A percentile compares a stretch with the other conserved stretches of the same genome.
These are phyloP conservation scores for Clostera curtula DNA, from an alignment of 2,888 invertebrate genomes.

Conservation along the genomic window DNA sequence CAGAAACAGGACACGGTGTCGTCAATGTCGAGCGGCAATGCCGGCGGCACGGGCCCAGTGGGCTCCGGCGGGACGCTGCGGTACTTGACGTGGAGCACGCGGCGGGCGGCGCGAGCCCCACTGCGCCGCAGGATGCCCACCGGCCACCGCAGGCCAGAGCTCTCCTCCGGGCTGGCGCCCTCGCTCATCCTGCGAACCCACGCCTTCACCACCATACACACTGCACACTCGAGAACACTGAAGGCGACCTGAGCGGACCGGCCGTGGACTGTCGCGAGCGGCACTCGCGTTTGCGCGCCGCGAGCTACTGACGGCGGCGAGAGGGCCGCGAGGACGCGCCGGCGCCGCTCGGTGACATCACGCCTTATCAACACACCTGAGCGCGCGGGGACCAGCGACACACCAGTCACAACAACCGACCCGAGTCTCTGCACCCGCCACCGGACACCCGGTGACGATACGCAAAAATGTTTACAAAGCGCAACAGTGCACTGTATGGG, in stretches of 20 bases:
- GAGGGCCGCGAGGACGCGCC: constrained; percentile 21
- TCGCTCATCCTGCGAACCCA: constrained; percentile 38
- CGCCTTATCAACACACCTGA: constrained; percentile 41
- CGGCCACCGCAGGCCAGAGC: constrained; percentile 45
- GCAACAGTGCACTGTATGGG: constrained; percentile 1
- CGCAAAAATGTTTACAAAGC: neutral
- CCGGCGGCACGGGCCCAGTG: constrained; percentile 26
- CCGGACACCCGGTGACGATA: constrained; percentile 8
- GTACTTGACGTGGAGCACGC: constrained; percentile 57
- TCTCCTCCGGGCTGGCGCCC: constrained; percentile 25
- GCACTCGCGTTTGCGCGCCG: constrained; percentile 41
- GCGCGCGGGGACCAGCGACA: constrained; percentile 13
- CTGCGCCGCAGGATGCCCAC: constrained; percentile 52
- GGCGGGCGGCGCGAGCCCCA: constrained; percentile 50
- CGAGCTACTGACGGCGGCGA: constrained; percentile 34
- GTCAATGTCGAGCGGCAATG: constrained; percentile 76
- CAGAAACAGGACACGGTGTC: constrained; percentile 87
- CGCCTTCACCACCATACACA: constrained; percentile 33
- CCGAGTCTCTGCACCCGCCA: constrained; percentile 12
- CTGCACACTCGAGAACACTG: too few relatives aligned
- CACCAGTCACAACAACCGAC: too few relatives aligned
- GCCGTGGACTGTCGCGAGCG: constrained; percentile 30
- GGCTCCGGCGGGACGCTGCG: constrained; percentile 47
- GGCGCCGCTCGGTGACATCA: constrained; percentile 39
- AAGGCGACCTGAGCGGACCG: too few relatives aligned